Evolutionary conservation across 1,140 invertebrate genomes (phyloP).

Genomic region (Drosophila ercepeae): DNA sequence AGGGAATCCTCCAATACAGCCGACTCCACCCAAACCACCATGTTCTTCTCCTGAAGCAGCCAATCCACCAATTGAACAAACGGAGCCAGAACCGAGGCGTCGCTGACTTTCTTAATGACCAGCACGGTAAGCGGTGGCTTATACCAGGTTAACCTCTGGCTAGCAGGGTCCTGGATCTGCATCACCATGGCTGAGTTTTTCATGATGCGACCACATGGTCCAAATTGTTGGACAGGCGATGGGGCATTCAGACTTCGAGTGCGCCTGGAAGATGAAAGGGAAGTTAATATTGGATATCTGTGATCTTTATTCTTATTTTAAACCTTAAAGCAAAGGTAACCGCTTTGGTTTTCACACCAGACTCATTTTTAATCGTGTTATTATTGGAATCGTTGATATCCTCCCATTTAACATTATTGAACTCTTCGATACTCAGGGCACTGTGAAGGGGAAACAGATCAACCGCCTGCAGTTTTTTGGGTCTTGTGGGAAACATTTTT

Average conservation of each 20-base stretch:
- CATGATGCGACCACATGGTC: conserved; percentile 98
- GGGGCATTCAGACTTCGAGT: conserved; percentile 96
- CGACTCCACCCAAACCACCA: conserved; percentile 97
- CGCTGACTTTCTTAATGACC: conserved; percentile 97
- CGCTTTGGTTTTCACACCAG: background rate
- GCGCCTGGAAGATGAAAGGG: conserved; percentile 93
- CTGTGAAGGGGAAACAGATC: conserved; percentile 35
- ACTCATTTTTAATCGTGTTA: conserved; percentile 4
- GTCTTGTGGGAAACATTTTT: conserved; percentile 45
- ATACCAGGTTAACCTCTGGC: conserved; percentile 97
- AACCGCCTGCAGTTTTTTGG: conserved; percentile 18
- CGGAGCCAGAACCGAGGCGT: conserved; percentile 93
- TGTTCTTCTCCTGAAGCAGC: conserved; percentile 96
- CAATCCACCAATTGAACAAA: conserved; percentile 97
- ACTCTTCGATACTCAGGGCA: conserved; percentile 57
- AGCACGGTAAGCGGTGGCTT: conserved; percentile 97
- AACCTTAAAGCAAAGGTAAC: conserved; percentile 12
- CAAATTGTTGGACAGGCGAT: conserved; percentile 96
- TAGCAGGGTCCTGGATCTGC: conserved; percentile 98
- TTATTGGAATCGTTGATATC: conserved; percentile 28
- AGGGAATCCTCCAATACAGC: conserved; percentile 93
- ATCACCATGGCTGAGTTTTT: conserved; percentile 98
- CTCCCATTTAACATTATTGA: conserved; percentile 41
- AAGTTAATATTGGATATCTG: no score
- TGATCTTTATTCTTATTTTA: background rate